phyloP scores from a whole-genome alignment of 2,888 invertebrate species.

The Dexiosoma caninum region DNA sequence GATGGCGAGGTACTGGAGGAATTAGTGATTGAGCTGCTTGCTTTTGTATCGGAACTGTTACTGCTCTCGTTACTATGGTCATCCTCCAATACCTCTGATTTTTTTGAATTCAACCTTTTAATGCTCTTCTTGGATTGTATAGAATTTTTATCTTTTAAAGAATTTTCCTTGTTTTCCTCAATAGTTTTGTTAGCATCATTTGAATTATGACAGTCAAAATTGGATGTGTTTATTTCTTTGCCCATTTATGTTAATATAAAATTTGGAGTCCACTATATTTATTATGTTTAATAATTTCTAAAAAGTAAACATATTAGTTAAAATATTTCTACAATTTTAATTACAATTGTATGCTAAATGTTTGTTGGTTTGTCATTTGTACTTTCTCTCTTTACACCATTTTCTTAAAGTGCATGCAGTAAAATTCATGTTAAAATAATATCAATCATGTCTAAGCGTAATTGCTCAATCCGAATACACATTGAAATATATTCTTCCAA shows the following conservation, averaged over 20 bases:
- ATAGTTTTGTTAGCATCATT: slow-evolving; percentile 52
- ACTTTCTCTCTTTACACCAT: slow-evolving; percentile 11
- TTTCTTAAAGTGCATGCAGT: slow-evolving; percentile 34
- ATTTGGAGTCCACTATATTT: slow-evolving; percentile 18
- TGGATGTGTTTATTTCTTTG: slow-evolving; percentile 47
- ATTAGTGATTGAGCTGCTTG: slow-evolving; percentile 29
- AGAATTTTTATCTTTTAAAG: slow-evolving; percentile 41
- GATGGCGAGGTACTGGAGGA: slow-evolving; percentile 61
- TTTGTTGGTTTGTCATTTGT: slow-evolving; percentile 35
- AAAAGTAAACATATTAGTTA: background rate
- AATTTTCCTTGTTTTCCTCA: slow-evolving; percentile 58
- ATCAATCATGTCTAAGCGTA: slow-evolving; percentile 38
- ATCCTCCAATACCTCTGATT: slow-evolving; percentile 62
- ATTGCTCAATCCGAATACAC: slow-evolving; percentile 27
- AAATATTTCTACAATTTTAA: background rate
- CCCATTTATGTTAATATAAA: slow-evolving; percentile 55
- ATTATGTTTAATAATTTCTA: slow-evolving; percentile 12
- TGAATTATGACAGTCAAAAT: slow-evolving; percentile 35
- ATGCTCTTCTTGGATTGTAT: slow-evolving; percentile 14
- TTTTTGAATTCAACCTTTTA: slow-evolving; percentile 40
- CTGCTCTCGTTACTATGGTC: slow-evolving; percentile 52
- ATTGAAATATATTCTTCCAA: background rate
- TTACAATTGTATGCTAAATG: background rate
- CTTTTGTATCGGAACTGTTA: slow-evolving; percentile 47
- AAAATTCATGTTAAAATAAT: slow-evolving; percentile 33